Conservation (phyloP, 2,113 vertebrate genomes). For the Melanocharis versteri region DNA sequence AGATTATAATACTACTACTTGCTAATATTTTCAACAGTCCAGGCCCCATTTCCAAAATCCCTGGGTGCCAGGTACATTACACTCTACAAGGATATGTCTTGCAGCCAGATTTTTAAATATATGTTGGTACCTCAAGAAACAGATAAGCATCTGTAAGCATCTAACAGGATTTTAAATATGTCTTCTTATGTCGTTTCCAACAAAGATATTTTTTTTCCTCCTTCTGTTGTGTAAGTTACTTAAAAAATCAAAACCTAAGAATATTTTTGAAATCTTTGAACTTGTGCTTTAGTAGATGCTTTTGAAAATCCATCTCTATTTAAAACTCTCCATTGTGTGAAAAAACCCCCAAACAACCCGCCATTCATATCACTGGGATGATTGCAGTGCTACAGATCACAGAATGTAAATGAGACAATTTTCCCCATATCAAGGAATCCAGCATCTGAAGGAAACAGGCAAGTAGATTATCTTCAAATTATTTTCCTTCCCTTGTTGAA, state of each 20-base stretch:
- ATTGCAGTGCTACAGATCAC: background rate
- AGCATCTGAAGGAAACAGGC: background rate
- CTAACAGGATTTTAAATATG: background rate
- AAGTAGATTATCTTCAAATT: background rate
- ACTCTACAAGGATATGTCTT: background rate
- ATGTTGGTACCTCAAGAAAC: background rate
- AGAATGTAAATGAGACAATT: background rate
- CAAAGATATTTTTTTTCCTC: background rate
- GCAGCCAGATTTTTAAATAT: background rate
- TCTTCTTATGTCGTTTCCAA: background rate
- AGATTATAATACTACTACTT: background rate
- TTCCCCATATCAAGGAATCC: background rate
- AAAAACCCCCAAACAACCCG: background rate
- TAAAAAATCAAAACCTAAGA: background rate
- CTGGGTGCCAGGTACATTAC: background rate
- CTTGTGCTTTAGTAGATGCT: background rate
- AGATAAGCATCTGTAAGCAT: background rate
- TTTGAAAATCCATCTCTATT: background rate
- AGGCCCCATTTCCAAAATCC: background rate
- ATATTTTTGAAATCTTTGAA: background rate
- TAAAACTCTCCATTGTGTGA: background rate
- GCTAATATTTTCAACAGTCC: background rate
- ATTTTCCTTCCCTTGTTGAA: background rate
- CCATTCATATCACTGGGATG: background rate
- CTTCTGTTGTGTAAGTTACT: background rate